Percentiles rank a stretch among this genome's conserved stretches.
These are phyloP conservation scores for Mesitornis unicolor DNA, from an alignment of 2,113 vertebrate genomes.

Conservation along the genomic window DNA sequence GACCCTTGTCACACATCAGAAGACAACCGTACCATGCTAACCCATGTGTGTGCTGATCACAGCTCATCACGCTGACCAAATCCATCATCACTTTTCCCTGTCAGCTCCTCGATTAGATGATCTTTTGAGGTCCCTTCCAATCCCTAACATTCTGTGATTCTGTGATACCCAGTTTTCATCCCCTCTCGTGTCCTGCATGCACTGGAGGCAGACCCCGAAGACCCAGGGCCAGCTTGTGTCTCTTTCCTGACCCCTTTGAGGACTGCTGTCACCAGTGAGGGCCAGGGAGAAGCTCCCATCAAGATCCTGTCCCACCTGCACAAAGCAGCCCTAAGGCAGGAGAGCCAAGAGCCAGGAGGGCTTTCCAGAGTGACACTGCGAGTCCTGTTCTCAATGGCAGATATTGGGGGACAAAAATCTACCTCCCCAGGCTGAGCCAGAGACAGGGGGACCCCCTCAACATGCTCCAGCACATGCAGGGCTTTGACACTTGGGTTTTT, in stretches of 20 bases:
- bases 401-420: neutral
- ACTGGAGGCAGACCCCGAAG: neutral
- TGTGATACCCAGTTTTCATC: neutral
- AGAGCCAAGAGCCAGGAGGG: neutral
- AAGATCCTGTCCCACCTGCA: neutral
- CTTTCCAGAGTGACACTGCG: accelerated
- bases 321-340: neutral
- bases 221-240: accelerated
- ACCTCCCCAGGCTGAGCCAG: neutral
- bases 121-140: no score
- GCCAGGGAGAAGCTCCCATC: neutral
- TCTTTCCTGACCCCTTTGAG: neutral
- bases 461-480: neutral
- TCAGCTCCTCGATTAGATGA: no score
- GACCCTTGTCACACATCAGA: neutral
- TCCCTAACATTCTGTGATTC: no score
- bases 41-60: accelerated
- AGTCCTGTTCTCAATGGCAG: neutral
- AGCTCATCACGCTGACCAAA: neutral
- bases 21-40: accelerated
- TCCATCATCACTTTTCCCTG: neutral
- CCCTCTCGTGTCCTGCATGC: accelerated
- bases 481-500: neutral
- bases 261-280: neutral
- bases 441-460: neutral